Base-by-base conservation (phyloP, 2,113 vertebrate species). In the Coryphaenoides rupestris region DNA sequence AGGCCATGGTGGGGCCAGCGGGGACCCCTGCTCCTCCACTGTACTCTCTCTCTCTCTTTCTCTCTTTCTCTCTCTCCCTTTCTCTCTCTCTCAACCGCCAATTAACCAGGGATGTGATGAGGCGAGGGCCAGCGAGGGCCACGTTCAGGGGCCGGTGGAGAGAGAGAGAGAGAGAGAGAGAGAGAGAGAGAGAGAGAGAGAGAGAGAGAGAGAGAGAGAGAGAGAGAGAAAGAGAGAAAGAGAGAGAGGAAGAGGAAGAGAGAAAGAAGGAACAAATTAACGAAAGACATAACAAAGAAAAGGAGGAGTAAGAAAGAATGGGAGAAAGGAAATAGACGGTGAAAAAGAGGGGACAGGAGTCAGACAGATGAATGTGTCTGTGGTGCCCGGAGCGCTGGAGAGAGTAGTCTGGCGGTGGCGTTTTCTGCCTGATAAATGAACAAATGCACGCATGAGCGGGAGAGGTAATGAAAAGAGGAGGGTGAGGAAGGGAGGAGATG, bases 381-480 rank as follows among this genome's bases (percentile, higher is more conserved):
- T 62, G 73, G 66, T 56, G 75, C 74, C 78, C 5, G 33, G 19
- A 74, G 74, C 72, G 74, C 72, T 67, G 50, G 19, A 57, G 54
- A 59, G 63, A 72, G 69, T 66, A 66, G 64, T 57, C 33, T 46
- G 54, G 21, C 5, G 54, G 45, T 21, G 33, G 33, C 33, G 33
- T 40, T 40, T 40, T 40, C 66, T 60, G 66, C 70, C 67, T 74
- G 83, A 77, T 73, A 73, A 60, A 82, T 62, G 60, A 75, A 46
- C 21, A 50, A 57, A 66, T 63, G 26, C 5, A 67, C 58, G 60
- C 68, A 78, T 82, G 77, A 78, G 82, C 75, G 69, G 74, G 68
- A 79, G 76, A 70, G 68, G 14, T 74, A 84, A 78, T 81, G 78
- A 84, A 77, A 77, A 72, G 76, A 65, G 70, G 70, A 52, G 72